Base-by-base conservation (phyloP, 2,113 vertebrate genomes). In the Pterophyllum scalare region DNA sequence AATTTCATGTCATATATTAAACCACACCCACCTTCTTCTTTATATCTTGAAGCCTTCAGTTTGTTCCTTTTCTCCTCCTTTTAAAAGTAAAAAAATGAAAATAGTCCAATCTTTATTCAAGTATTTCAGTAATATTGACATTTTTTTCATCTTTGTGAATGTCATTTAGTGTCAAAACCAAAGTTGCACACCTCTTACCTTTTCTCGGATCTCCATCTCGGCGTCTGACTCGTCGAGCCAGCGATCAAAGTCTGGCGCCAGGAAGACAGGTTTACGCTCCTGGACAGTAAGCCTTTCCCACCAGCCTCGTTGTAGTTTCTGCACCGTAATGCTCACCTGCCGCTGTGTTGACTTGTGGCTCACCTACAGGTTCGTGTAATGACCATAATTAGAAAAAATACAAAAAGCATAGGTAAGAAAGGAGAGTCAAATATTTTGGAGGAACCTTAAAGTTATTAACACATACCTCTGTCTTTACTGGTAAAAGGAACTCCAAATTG, bases 201-300 rank as follows among this genome's bases (percentile, higher is more conserved):
- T 98, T 88, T 97, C 96, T 85, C 90, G 95, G 65, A 99, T 96
- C 88, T 99, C 98, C 97, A 97, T 97, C 90, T 99, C 98, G 0
- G 98, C 98, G 58, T 99, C 98, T 0, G 98, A 99, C 82, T 99
- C 98, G 0, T 99, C 98, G 83, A 99, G 76, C 98, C 98, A 99
- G 87, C 98, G 98, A 90, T 99, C 98, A 10, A 99, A 99, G 90
- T 99, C 98, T 0, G 98, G 98, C 0, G 94, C 93, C 40, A 99
- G 89, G 88, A 99, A 99, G 28, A 97, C 86, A 0, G 98, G 98
- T 57, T 97, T 98, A 56, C 97, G 97, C 93, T 98, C 97, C 62
- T 97, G 97, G 76, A 92, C 94, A 24, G 96, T 96, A 78, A 98
- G 95, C 31, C 98, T 94, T 59, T 97, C 96, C 98, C 98, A 99